phyloP scores from a whole-genome alignment of 2,888 invertebrate species.

The Lamproptera curius region DNA sequence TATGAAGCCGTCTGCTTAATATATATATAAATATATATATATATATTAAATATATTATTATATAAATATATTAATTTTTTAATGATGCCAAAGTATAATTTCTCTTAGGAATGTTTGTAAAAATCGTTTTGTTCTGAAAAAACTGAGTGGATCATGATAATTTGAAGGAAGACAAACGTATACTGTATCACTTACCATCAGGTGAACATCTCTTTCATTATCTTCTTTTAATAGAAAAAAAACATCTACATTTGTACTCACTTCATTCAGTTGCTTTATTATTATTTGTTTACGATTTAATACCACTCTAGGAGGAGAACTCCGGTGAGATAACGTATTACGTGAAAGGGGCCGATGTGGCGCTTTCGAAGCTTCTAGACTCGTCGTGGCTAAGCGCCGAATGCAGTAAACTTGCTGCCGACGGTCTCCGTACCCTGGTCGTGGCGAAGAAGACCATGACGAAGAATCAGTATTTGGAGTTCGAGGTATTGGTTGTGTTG shows the following conservation, averaged over 20 bases:
- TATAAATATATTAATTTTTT: too few relatives aligned
- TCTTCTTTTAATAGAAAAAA: too few relatives aligned
- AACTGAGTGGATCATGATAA: too few relatives aligned
- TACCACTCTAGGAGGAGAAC: constrained; percentile 81
- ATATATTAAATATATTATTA: too few relatives aligned
- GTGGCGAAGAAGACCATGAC: constrained; percentile 85
- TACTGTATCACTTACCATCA: neutral
- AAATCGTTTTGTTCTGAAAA: too few relatives aligned
- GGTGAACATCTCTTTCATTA: neutral
- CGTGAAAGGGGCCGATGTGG: constrained; percentile 97
- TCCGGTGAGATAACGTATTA: constrained; percentile 95
- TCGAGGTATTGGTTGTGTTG: constrained; percentile 81
- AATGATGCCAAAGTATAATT: too few relatives aligned
- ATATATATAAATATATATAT: too few relatives aligned
- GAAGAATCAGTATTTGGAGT: constrained; percentile 83
- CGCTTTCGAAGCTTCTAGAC: constrained; percentile 92
- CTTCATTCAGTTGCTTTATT: too few relatives aligned
- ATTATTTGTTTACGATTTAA: neutral
- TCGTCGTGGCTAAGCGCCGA: constrained; percentile 97
- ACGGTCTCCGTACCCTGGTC: constrained; percentile 92
- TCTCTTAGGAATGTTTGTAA: too few relatives aligned
- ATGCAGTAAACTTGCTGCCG: constrained; percentile 94
- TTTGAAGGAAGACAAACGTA: too few relatives aligned
- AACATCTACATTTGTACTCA: too few relatives aligned
- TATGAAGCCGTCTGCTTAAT: too few relatives aligned